These are phyloP conservation scores for Catocala fraxini DNA, from an alignment of 2,888 invertebrate genomes.

Conservation along the genomic window DNA sequence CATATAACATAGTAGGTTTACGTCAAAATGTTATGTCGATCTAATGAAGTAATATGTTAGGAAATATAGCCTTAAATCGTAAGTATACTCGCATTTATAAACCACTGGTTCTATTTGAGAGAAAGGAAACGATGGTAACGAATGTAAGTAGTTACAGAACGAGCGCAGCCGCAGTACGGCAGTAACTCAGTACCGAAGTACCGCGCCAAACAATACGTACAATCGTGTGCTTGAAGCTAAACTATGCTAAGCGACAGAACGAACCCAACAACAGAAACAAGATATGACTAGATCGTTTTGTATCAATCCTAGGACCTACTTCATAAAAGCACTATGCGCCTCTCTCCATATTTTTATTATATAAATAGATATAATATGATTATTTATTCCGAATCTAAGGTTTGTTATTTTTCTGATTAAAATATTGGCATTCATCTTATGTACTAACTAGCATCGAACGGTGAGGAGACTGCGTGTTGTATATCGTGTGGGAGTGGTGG, in stretches of 20 bases:
- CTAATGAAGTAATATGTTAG: conserved; percentile 45
- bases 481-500: conserved; percentile 30
- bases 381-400: conserved; percentile 83
- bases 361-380: conserved; percentile 86
- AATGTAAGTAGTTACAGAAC: conserved; percentile 46
- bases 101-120: conserved; percentile 31
- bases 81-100: conserved; percentile 35
- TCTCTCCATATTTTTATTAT: conserved; percentile 85
- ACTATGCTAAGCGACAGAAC: conserved; percentile 87
- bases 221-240: conserved; percentile 85
- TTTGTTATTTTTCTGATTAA: conserved; percentile 82
- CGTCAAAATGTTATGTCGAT: conserved; percentile 39
- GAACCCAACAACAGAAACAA: conserved; percentile 80
- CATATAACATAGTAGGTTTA: conserved; percentile 46
- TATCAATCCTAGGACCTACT: conserved; percentile 84
- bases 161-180: conserved; percentile 21
- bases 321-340: conserved; percentile 87
- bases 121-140: conserved; percentile 43
- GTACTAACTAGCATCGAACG: conserved; percentile 76
- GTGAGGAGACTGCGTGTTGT: conserved; percentile 56
- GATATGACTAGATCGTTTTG: conserved; percentile 87
- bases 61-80: conserved; percentile 40
- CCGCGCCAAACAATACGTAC: conserved; percentile 57
- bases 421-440: conserved; percentile 86
- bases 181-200: conserved; percentile 31